phyloP scores from a whole-genome alignment of 2,888 invertebrate species.

The Heterodera filipjevi region DNA sequence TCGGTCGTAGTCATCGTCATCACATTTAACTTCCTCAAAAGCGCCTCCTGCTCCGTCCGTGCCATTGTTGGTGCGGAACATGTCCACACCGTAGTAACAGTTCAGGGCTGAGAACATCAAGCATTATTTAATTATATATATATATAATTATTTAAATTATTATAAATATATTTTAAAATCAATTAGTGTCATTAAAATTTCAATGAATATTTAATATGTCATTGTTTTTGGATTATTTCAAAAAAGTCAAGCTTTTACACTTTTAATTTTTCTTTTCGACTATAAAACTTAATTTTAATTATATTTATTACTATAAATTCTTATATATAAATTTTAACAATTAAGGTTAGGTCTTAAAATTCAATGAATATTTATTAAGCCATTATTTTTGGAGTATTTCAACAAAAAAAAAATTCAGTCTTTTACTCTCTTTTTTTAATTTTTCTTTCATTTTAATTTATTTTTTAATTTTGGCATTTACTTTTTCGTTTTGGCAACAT shows the following conservation, averaged over 20 bases:
- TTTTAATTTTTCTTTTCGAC: no score
- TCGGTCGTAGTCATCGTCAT: constrained; percentile 1
- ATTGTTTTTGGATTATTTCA: no score
- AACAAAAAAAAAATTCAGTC: not conserved
- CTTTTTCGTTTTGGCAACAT: not conserved
- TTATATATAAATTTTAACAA: no score
- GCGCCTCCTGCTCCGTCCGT: not conserved
- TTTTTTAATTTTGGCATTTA: not conserved
- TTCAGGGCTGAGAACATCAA: not conserved
- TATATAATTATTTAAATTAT: no score
- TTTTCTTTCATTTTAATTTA: not conserved
- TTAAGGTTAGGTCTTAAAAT: no score
- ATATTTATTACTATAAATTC: no score
- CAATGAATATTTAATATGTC: no score
- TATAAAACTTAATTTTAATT: no score
- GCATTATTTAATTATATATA: no score
- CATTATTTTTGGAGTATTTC: not conserved
- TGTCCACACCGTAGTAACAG: not conserved
- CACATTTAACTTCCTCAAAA: not conserved
- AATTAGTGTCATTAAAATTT: no score
- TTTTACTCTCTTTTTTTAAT: not conserved
- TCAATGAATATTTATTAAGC: not conserved
- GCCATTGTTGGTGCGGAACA: not conserved
- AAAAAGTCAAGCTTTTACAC: no score
- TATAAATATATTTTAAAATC: no score